These are phyloP conservation scores for Chironomus tentans DNA, from an alignment of 2,888 invertebrate species.

Conservation along the genomic window DNA sequence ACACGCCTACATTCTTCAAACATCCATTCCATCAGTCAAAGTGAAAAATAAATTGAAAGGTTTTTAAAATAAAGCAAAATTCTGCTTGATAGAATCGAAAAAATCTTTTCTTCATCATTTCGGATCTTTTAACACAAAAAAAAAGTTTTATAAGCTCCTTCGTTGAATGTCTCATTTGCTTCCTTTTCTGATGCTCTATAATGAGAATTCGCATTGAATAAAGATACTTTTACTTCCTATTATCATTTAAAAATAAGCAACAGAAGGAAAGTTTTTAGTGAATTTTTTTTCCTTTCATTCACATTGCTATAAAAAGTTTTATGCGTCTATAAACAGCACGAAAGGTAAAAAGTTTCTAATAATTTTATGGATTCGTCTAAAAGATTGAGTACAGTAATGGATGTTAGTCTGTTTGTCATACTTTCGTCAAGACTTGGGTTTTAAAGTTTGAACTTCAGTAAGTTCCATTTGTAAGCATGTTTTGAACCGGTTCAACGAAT, in stretches of 20 bases:
- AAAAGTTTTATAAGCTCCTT: not conserved
- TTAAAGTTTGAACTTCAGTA: too few relatives aligned
- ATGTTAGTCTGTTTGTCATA: too few relatives aligned
- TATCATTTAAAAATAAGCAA: not conserved
- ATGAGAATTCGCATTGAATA: too few relatives aligned
- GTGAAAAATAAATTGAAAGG: too few relatives aligned
- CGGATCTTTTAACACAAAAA: not conserved
- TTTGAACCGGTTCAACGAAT: too few relatives aligned
- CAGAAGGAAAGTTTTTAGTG: not conserved
- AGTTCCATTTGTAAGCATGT: too few relatives aligned
- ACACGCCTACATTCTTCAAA: too few relatives aligned
- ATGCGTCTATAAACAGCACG: not conserved
- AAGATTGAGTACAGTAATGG: too few relatives aligned
- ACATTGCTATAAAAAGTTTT: not conserved
- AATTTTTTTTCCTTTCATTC: not conserved
- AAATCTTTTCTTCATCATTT: not conserved
- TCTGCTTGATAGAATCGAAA: too few relatives aligned
- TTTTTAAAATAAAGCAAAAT: too few relatives aligned
- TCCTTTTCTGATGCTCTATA: not conserved
- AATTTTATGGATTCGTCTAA: not conserved
- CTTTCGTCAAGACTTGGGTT: too few relatives aligned
- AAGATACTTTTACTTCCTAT: not conserved
- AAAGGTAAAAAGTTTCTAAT: not conserved
- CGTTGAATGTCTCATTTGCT: not conserved
- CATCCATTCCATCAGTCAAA: too few relatives aligned